Percentiles rank a stretch among this genome's conserved stretches.
phyloP scores from a whole-genome alignment of 1,140 invertebrate species.

The Sitobion miscanthi region DNA sequence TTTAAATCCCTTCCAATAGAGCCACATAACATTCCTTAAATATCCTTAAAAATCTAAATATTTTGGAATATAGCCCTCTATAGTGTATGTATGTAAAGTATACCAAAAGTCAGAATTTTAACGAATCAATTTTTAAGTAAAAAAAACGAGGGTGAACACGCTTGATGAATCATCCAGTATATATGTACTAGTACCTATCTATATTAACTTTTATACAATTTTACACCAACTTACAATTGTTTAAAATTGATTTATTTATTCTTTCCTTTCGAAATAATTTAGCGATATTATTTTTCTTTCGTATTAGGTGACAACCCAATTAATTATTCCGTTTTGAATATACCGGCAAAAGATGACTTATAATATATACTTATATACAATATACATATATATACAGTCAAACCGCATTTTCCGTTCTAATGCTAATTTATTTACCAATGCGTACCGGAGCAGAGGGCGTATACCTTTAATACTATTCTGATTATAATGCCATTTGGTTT shows the following conservation, averaged over 20 bases:
- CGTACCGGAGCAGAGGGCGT: not conserved
- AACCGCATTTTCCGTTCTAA: constrained; percentile 3
- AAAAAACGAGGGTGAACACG: no score
- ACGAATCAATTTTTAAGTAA: no score
- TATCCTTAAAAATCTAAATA: not conserved
- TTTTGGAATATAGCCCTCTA: not conserved
- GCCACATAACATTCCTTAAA: not conserved
- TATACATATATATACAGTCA: not conserved
- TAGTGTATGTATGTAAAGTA: no score
- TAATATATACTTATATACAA: not conserved
- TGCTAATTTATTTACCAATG: constrained; percentile 21
- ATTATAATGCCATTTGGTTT: constrained; percentile 28
- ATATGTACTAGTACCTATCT: not conserved
- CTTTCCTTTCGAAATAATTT: not conserved
- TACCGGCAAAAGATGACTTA: not conserved
- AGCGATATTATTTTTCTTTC: not conserved
- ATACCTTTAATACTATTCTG: constrained; percentile 17
- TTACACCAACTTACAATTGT: not conserved
- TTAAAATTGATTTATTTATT: not conserved
- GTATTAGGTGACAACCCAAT: not conserved
- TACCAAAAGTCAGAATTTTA: no score
- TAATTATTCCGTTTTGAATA: not conserved
- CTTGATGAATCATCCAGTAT: no score
- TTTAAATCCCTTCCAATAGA: no score
- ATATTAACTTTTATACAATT: not conserved